Evolutionary conservation across 2,888 invertebrate species (phyloP), one percentile per base, ranked within the genome.

Genomic region (Drosophila yooni): DNA sequence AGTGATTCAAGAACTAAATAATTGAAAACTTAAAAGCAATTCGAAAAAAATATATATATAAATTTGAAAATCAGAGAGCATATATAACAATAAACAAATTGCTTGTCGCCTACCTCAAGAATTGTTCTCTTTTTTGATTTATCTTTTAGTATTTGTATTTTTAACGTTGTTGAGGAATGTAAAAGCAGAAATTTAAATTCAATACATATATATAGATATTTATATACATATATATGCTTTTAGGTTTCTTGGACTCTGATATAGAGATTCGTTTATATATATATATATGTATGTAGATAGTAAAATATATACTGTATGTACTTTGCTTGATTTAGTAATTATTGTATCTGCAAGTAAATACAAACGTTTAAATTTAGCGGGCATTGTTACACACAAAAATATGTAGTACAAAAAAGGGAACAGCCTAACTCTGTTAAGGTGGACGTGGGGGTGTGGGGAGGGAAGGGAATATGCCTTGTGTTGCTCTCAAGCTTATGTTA

Each of bases 321-420:
- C 63, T 82, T 85, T 71, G 76, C 71, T 82, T 88, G 83, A 81
- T 72, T 89, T 91, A 91, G 88, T 91, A 92, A 91, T 92, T 90
- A 84, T 89, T 89, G 83, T 91, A 92, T 92, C 92, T 92, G 92
- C 83, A 92, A 92, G 86, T 88, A 92, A 86, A 92, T 83, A 91
- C 88, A 92, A 89, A 91, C 72, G 81, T 83, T 88, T 82, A 76
- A 80, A 81, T 88, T 87, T 85, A 85, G 83, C 82, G 72, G 73
- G 62, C 67, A 71, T 79, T 61, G 40, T 68, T 46, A 68, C 52
- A 74, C 18, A 73, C 51, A 64, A 60, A 29, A 18, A 40, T 63
- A 67, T 34, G 15, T 40, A 57, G 34, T 60, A 78, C 76, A 78
- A 72, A 66, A 78, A 71, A 65, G 67, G 64, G 52, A 75, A 71